Evolutionary conservation across 2,113 vertebrate species (phyloP).

Genomic region (Acrocephalus kingi): DNA sequence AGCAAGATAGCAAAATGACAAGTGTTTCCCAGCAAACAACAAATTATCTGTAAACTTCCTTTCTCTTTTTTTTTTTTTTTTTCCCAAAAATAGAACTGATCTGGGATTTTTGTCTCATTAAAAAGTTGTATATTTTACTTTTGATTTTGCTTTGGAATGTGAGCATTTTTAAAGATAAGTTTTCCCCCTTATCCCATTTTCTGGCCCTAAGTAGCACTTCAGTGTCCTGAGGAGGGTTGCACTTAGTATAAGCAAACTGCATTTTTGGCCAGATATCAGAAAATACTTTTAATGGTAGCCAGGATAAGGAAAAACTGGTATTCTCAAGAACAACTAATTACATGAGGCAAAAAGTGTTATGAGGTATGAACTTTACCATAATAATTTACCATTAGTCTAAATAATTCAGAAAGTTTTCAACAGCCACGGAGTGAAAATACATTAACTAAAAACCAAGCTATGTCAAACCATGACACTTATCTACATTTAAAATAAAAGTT

Average conservation of each 20-base stretch:
- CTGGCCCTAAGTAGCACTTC: not conserved
- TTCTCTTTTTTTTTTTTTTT: not conserved
- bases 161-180: not conserved
- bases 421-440: not conserved
- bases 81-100: not conserved
- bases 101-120: not conserved
- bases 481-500: not conserved
- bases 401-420: not conserved
- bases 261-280: not conserved
- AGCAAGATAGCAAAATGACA: constrained; percentile 2
- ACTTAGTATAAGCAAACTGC: not conserved
- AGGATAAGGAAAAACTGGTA: not conserved
- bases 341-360: not conserved
- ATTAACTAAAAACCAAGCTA: not conserved
- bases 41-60: not conserved
- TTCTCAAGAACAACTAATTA: not conserved
- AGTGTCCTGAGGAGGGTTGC: not conserved
- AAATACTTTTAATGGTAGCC: not conserved
- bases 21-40: not conserved
- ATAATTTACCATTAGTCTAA: not conserved
- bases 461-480: not conserved
- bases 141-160: not conserved
- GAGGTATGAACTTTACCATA: not conserved
- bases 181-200: not conserved
- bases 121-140: not conserved